These are phyloP conservation scores for Steinernema carpocapsae DNA, from an alignment of 2,888 invertebrate species.

Conservation along the genomic window DNA sequence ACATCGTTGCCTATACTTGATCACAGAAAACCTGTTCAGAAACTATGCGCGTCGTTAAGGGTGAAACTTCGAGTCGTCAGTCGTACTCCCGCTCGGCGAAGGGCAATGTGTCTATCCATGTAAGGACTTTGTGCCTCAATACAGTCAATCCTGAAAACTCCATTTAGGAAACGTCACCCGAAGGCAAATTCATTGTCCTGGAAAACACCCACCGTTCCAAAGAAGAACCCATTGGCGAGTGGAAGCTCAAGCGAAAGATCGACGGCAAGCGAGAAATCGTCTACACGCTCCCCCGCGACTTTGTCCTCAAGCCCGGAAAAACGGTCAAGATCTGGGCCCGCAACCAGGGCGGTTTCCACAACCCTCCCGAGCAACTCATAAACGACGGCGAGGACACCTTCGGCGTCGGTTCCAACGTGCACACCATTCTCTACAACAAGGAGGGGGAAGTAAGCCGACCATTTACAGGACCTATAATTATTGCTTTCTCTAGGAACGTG, in stretches of 20 bases:
- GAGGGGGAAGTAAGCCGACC: slow-evolving; percentile 64
- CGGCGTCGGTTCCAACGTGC: slow-evolving; percentile 67
- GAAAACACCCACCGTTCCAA: slow-evolving; percentile 71
- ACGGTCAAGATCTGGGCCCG: slow-evolving; percentile 65
- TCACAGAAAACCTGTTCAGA: slow-evolving; percentile 47
- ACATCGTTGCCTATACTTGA: background rate
- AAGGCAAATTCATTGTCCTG: slow-evolving; percentile 71
- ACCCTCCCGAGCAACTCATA: slow-evolving; percentile 66
- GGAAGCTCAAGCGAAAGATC: slow-evolving; percentile 69
- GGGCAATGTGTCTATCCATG: slow-evolving; percentile 71
- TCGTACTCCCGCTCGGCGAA: slow-evolving; percentile 73
- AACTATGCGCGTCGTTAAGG: slow-evolving; percentile 64
- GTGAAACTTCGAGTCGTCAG: slow-evolving; percentile 72
- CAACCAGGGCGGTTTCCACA: slow-evolving; percentile 58
- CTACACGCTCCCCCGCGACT: slow-evolving; percentile 42
- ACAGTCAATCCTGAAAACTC: background rate
- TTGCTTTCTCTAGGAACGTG: slow-evolving; percentile 45
- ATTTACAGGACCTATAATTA: background rate
- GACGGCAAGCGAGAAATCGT: slow-evolving; percentile 67
- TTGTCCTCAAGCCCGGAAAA: slow-evolving; percentile 57
- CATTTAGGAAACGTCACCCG: slow-evolving; percentile 70
- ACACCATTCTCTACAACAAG: slow-evolving; percentile 68
- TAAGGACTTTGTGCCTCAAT: slow-evolving; percentile 26
- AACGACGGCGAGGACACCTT: slow-evolving; percentile 68
- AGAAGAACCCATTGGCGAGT: slow-evolving; percentile 70